These are phyloP conservation scores for Cygnus atratus DNA, from an alignment of 2,113 vertebrate genomes.

Conservation along the genomic window DNA sequence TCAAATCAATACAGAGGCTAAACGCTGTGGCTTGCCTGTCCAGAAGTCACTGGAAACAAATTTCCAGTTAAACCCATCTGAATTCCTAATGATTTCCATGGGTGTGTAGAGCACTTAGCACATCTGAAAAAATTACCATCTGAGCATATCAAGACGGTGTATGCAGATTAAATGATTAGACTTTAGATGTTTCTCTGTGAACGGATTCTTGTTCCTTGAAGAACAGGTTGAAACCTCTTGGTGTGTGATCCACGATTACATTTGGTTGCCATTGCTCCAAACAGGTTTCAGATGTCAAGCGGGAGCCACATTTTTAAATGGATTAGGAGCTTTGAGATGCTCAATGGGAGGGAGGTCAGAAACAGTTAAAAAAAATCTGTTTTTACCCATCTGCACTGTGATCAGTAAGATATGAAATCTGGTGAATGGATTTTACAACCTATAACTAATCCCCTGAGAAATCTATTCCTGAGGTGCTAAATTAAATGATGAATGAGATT, in stretches of 20 bases:
- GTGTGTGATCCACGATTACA: constrained; percentile 1
- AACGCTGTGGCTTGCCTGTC: neutral
- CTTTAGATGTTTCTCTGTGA: neutral
- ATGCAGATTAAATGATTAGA: neutral
- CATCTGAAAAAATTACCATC: neutral
- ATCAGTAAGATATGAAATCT: neutral
- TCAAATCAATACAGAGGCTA: neutral
- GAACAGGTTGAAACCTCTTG: neutral
- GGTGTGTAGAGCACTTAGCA: neutral
- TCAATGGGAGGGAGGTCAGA: neutral
- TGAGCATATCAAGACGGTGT: neutral
- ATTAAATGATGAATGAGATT: constrained; percentile 17
- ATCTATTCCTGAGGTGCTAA: neutral
- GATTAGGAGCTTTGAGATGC: neutral
- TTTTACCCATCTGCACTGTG: neutral
- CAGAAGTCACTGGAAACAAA: neutral
- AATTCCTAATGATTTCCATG: neutral
- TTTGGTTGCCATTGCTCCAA: constrained; percentile 6
- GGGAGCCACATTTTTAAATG: neutral
- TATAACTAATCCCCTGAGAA: neutral
- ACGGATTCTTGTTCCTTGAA: neutral
- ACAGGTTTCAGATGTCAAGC: neutral
- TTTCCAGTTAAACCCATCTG: neutral
- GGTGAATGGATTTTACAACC: neutral
- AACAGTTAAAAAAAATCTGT: neutral